Evolutionary conservation across 2,113 vertebrate species (phyloP).

Genomic region (Pycnonotus jocosus): DNA sequence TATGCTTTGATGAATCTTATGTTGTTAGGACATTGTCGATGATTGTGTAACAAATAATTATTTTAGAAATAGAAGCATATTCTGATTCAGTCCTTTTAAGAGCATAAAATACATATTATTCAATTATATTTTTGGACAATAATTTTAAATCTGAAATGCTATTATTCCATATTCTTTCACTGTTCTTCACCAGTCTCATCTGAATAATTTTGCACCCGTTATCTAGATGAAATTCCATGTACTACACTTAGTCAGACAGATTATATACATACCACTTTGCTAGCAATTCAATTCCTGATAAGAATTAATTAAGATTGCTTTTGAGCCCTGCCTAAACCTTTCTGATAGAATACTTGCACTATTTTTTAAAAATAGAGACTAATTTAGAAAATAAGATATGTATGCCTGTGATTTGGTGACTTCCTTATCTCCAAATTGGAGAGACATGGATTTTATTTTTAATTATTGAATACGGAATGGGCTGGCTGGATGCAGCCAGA

Average conservation of each 20-base stretch:
- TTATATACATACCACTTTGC: background rate
- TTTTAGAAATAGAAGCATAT: background rate
- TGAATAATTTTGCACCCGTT: background rate
- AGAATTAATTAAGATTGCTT: background rate
- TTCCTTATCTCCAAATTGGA: background rate
- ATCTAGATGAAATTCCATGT: background rate
- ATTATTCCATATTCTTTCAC: background rate
- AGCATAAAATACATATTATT: background rate
- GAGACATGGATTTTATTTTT: background rate
- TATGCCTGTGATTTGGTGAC: background rate
- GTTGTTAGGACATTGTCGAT: background rate
- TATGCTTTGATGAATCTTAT: background rate
- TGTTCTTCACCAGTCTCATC: background rate
- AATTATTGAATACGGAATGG: background rate
- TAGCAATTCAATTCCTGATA: background rate
- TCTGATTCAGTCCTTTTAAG: background rate
- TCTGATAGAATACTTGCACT: background rate
- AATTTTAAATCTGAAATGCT: background rate
- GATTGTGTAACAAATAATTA: accelerated
- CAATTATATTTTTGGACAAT: background rate
- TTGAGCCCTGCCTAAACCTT: background rate
- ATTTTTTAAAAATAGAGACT: background rate
- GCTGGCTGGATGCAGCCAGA: background rate
- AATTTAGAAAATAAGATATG: background rate
- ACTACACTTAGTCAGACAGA: background rate